These are phyloP conservation scores for Coelopa frigida DNA, from an alignment of 1,140 invertebrate species.

Conservation along the genomic window DNA sequence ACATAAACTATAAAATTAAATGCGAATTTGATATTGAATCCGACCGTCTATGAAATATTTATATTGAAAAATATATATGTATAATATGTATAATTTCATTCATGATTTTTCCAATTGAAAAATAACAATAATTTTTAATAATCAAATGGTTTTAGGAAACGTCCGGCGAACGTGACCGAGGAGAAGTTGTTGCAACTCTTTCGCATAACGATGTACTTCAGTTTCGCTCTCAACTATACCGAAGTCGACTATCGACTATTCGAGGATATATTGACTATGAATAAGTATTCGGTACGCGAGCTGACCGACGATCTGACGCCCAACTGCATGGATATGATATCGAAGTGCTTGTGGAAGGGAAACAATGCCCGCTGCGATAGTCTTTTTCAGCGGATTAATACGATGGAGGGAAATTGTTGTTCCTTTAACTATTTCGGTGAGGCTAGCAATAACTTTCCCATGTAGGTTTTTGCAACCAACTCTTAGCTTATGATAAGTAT, in stretches of 20 bases:
- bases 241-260: conserved; percentile 25
- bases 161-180: conserved; percentile 23
- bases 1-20: too few relatives aligned
- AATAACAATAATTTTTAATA: background rate
- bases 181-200: conserved; percentile 27
- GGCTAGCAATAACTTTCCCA: conserved; percentile 37
- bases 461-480: conserved; percentile 19
- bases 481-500: background rate
- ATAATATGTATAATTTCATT: background rate
- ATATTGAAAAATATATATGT: too few relatives aligned
- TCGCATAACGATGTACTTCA: conserved; percentile 27
- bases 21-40: too few relatives aligned
- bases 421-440: conserved; percentile 56
- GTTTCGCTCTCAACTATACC: conserved; percentile 16
- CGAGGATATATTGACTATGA: conserved; percentile 42
- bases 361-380: conserved; percentile 49
- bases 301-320: conserved; percentile 42
- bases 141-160: conserved; percentile 23
- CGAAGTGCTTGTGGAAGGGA: conserved; percentile 59
- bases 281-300: conserved; percentile 35
- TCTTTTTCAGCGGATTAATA: conserved; percentile 52
- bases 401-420: conserved; percentile 54
- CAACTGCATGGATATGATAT: conserved; percentile 51
- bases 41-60: too few relatives aligned
- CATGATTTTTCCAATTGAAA: background rate